Conservation (phyloP, 2,888 invertebrate species). For the Camptogramma bilineatum region DNA sequence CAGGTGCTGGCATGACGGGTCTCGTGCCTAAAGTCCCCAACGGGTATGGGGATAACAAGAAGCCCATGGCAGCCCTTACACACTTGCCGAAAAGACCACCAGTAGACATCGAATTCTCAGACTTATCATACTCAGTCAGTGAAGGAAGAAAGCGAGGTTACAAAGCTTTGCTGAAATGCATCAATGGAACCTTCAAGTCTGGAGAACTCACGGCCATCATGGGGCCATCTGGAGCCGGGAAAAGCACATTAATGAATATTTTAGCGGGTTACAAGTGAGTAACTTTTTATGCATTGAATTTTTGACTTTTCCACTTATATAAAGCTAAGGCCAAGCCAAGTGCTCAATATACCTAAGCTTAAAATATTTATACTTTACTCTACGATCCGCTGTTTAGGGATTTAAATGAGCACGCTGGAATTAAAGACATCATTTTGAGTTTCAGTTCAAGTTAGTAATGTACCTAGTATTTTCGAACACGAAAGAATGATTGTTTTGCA, state of each 20-base stretch:
- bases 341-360: background rate
- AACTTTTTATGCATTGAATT: slow-evolving; percentile 16
- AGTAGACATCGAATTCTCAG: slow-evolving; percentile 95
- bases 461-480: background rate
- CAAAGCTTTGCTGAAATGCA: slow-evolving; percentile 94
- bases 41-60: slow-evolving; percentile 89
- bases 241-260: slow-evolving; percentile 95
- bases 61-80: slow-evolving; percentile 90
- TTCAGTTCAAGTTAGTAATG: background rate
- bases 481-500: background rate
- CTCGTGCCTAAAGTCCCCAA: slow-evolving; percentile 90
- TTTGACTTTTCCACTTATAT: slow-evolving; percentile 11
- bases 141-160: slow-evolving; percentile 92
- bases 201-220: slow-evolving; percentile 98
- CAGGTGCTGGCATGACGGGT: slow-evolving; percentile 77
- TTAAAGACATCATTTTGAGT: no score
- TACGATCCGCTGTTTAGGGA: background rate
- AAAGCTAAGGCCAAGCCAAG: slow-evolving; percentile 12
- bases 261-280: slow-evolving; percentile 94
- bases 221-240: slow-evolving; percentile 94
- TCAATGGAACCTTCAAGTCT: slow-evolving; percentile 94
- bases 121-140: slow-evolving; percentile 95
- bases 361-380: background rate
- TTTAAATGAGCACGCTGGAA: background rate
- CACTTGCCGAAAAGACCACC: slow-evolving; percentile 94